Conservation (phyloP, 2,888 invertebrate species). For the Limulus polyphemus region DNA sequence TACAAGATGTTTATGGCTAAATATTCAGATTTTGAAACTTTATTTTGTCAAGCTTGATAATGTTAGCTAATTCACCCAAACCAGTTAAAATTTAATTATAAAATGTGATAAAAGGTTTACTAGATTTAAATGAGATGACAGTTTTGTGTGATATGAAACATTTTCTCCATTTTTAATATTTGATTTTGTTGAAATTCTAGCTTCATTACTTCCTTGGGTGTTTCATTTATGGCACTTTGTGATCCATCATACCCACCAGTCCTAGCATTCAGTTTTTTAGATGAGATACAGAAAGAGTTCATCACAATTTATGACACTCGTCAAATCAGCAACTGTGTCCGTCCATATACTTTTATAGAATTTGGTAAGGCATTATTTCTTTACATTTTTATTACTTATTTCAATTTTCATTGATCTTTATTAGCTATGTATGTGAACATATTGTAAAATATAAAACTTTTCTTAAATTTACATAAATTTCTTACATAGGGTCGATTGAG, state of each 20-base stretch:
- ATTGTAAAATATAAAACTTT: no score
- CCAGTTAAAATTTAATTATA: no score
- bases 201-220: constrained; percentile 35
- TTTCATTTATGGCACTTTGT: constrained; percentile 37
- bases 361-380: constrained; percentile 36
- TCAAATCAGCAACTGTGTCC: constrained; percentile 33
- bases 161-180: neutral
- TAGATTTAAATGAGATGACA: no score
- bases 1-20: no score
- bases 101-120: no score
- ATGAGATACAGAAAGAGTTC: constrained; percentile 40
- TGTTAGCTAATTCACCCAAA: no score
- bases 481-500: neutral
- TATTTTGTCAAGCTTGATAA: no score
- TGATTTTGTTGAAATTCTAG: constrained; percentile 23
- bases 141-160: no score
- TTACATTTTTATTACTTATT: neutral
- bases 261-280: constrained; percentile 40
- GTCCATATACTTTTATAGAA: constrained; percentile 40
- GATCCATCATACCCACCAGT: constrained; percentile 38
- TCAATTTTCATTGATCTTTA: no score
- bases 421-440: no score
- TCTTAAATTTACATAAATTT: no score
- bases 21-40: no score
- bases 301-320: constrained; percentile 34